Evolutionary conservation across 2,888 invertebrate genomes (phyloP).

Genomic region (Tenthredo distinguenda): DNA sequence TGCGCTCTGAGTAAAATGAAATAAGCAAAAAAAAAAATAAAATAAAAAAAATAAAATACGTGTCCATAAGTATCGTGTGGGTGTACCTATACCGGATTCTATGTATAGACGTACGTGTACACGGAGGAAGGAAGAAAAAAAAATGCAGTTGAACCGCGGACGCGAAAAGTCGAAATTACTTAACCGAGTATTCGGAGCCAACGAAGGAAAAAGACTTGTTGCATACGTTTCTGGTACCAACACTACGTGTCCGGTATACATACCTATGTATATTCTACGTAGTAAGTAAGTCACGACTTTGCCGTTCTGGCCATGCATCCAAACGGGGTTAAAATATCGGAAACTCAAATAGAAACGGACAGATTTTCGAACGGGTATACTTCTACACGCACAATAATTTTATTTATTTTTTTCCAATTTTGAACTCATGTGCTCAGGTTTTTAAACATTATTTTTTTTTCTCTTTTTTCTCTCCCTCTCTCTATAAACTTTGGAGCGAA

Average conservation of each 20-base stretch:
- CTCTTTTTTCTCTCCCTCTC: background rate
- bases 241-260: conserved; percentile 5
- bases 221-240: conserved; percentile 58
- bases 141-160: background rate
- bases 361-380: background rate
- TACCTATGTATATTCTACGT: conserved; percentile 16
- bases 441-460: background rate
- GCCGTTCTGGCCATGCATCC: background rate
- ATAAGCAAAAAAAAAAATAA: conserved; percentile 8
- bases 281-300: conserved; percentile 70
- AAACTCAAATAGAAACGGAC: conserved; percentile 59
- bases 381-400: background rate
- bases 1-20: background rate
- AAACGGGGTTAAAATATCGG: conserved; percentile 76
- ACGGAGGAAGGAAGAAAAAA: background rate
- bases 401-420: background rate
- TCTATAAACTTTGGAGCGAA: background rate
- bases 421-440: background rate
- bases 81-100: background rate
- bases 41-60: background rate
- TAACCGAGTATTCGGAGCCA: conserved; percentile 74
- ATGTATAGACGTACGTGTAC: background rate
- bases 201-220: conserved; percentile 78
- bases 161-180: conserved; percentile 72
- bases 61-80: background rate